Evolutionary conservation across 2,113 vertebrate genomes (phyloP), one percentile per base, ranked within the genome.

Genomic region (Myotis davidii): DNA sequence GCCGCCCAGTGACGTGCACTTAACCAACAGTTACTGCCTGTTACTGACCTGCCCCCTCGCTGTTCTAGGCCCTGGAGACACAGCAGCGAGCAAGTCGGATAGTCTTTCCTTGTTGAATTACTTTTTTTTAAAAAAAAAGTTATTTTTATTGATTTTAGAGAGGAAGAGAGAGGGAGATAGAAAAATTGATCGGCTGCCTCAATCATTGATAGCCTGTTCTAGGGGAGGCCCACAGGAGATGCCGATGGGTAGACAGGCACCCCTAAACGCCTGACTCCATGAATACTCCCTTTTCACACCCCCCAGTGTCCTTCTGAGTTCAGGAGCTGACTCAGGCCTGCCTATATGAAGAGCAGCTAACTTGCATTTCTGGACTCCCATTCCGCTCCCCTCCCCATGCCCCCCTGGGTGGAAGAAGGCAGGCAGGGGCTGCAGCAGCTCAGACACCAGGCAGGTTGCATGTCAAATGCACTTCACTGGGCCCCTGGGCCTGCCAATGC

Each of bases 401-500:
- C 27, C 10, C 1, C 67, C 23, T 2, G 3, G 21, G 25, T 17
- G 39, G 54, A 72, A 87, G 27, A 9, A 45, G 77, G 56, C 34
- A 56, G 84, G 45, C 5, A 11, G 73, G 21, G 32, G 29, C 69
- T 76, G 23, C 3, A 14, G 73, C 73, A 93, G 45, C 52, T 96
- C 74, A 91, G 89, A 96, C 81, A 42, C 29, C 13, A 93, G 48
- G 37, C 65, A 74, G 61, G 50, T 9, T 67, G 12, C 86, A 87
- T 54, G 72, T 90, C 72, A 52, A 94, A 61, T 54, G 81, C 61
- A 72, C 73, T 97, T 97, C 92, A 97, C 37, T 96, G 72, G 92
- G 72, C n/a, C n/a, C 48, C 69, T 52, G 48, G 59, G 84, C 52
- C 94, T 87, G 50, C 59, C 48, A 4, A 76, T 6, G 5, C 45